Percentiles rank a stretch among this genome's conserved stretches.
Evolutionary conservation across 2,113 vertebrate genomes (phyloP).

Genomic region (Dasyurus viverrinus): DNA sequence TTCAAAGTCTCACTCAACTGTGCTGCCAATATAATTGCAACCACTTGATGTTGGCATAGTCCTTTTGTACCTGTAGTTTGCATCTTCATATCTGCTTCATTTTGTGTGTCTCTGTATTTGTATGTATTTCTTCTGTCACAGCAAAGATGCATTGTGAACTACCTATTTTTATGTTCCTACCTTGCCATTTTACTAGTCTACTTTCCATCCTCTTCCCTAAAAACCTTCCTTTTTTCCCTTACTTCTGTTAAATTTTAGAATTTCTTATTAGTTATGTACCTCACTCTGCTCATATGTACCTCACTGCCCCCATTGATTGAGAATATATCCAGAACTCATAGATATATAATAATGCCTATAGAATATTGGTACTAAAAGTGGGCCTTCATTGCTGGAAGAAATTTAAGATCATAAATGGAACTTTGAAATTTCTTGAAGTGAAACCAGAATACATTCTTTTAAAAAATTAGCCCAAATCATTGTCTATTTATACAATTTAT

Average conservation of each 20-base stretch:
- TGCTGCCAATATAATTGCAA: rapidly evolving
- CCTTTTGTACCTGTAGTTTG: not conserved
- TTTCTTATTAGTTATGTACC: not conserved
- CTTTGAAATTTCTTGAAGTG: not conserved
- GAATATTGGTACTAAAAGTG: not conserved
- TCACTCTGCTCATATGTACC: not conserved
- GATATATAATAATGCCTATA: not conserved
- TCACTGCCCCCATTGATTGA: not conserved
- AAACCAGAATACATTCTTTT: not conserved
- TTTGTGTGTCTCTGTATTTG: not conserved
- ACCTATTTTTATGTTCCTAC: not conserved
- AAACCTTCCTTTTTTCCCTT: not conserved
- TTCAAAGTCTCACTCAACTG: not conserved
- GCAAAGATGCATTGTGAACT: not conserved
- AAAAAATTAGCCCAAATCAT: not conserved
- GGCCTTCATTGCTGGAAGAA: not conserved
- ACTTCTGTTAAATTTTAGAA: not conserved
- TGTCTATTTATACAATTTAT: not conserved
- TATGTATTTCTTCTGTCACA: not conserved
- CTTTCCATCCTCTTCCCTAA: not conserved
- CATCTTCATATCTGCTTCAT: not conserved
- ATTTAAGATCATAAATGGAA: not conserved
- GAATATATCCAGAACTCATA: not conserved
- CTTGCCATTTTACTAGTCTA: not conserved
- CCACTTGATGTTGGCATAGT: not conserved